A percentile compares a stretch with the other conserved stretches of the same genome.
phyloP scores from a whole-genome alignment of 1,140 invertebrate genomes.

The Apis florea region DNA sequence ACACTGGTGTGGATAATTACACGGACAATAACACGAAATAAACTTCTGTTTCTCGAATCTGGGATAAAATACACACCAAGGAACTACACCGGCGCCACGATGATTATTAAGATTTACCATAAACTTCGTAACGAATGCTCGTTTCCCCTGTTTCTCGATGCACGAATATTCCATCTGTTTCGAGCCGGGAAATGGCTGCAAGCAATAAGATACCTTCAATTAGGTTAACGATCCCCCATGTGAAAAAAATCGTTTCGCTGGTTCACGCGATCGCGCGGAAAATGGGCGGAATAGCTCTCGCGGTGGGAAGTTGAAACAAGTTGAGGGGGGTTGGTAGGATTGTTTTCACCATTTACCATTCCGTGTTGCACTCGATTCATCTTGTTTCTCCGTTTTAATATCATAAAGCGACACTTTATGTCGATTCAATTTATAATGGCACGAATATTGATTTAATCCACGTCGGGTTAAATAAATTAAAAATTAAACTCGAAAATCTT shows the following conservation, averaged over 20 bases:
- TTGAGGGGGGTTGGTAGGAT: neutral
- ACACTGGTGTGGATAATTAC: neutral
- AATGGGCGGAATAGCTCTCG: constrained; percentile 3
- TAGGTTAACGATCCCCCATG: constrained; percentile 21
- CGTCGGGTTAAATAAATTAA: too few relatives aligned
- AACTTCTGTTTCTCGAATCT: neutral
- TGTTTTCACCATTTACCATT: constrained; percentile 8
- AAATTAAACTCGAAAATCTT: too few relatives aligned
- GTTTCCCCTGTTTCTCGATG: neutral
- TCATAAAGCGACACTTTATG: too few relatives aligned
- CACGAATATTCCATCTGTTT: neutral
- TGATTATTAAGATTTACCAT: constrained; percentile 26
- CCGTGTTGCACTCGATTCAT: neutral
- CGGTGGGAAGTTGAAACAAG: constrained; percentile 36
- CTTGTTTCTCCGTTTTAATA: neutral
- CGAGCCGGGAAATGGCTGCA: neutral
- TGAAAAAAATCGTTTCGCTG: constrained; percentile 5
- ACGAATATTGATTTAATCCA: too few relatives aligned
- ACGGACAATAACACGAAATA: neutral
- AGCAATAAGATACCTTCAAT: constrained; percentile 28
- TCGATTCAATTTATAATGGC: too few relatives aligned
- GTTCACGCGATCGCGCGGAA: constrained; percentile 52
- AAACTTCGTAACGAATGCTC: neutral
- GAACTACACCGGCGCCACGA: neutral
- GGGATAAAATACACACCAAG: neutral